Conservation (phyloP, 2,113 vertebrate genomes). For the Amphilophus citrinellus region DNA sequence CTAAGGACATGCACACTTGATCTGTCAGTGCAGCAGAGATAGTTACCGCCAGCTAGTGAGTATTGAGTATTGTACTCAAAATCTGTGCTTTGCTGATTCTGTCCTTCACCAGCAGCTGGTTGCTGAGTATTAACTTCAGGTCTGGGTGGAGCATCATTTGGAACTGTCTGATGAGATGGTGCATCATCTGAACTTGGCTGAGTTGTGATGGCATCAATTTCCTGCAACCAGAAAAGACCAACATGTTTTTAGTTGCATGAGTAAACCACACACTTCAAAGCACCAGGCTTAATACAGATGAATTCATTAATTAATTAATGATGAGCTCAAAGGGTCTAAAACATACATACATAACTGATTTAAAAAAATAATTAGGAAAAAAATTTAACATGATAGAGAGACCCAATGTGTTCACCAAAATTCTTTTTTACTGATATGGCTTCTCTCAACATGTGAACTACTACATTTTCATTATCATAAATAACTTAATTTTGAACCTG, state of each 20-base stretch:
- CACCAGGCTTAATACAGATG: not conserved
- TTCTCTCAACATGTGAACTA: too few relatives aligned
- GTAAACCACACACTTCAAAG: not conserved
- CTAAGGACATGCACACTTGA: not conserved
- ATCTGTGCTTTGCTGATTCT: conserved; percentile 59
- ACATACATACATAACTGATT: not conserved
- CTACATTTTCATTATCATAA: too few relatives aligned
- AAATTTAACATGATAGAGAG: too few relatives aligned
- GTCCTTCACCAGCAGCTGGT: conserved; percentile 57
- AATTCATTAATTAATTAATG: not conserved
- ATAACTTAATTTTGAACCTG: not conserved
- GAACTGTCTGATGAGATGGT: conserved; percentile 58
- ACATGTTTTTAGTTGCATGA: not conserved
- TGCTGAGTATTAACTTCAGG: conserved; percentile 84
- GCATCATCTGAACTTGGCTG: conserved; percentile 81
- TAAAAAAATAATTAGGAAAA: not conserved
- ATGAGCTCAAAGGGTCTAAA: not conserved
- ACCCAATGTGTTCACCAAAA: too few relatives aligned
- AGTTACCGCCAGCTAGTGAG: conserved; percentile 91
- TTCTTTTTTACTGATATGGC: too few relatives aligned
- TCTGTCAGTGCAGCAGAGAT: not conserved
- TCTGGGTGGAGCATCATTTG: conserved; percentile 84
- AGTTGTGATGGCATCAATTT: conserved; percentile 98
- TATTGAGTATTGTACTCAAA: conserved; percentile 97
- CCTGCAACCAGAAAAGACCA: conserved; percentile 75